A percentile compares a stretch with the other conserved stretches of the same genome.
Evolutionary conservation across 2,888 invertebrate genomes (phyloP).

Genomic region (Corythucha ciliata): DNA sequence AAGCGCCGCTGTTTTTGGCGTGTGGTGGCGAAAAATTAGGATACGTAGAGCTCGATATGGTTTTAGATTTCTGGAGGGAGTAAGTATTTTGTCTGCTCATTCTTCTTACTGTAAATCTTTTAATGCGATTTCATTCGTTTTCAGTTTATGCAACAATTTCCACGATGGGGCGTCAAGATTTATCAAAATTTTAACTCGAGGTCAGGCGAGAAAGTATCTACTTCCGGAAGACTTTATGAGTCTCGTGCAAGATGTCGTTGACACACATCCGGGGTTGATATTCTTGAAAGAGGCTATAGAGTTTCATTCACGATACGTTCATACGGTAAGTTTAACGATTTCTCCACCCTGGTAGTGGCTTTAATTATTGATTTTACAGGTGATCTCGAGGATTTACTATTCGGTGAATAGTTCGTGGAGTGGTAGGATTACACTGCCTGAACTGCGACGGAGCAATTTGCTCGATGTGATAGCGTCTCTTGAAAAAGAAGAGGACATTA

Average conservation of each 20-base stretch:
- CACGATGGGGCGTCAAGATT: constrained; percentile 86
- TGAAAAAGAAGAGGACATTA: constrained; percentile 95
- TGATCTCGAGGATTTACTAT: constrained; percentile 95
- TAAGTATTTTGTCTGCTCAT: constrained; percentile 46
- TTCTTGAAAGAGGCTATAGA: constrained; percentile 97
- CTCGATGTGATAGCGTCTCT: constrained; percentile 57
- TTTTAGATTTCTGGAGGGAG: constrained; percentile 89
- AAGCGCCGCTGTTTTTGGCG: constrained; percentile 85
- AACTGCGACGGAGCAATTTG: constrained; percentile 84
- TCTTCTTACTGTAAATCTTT: not conserved
- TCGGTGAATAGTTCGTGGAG: constrained; percentile 96
- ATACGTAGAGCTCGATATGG: constrained; percentile 69
- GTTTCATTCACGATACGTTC: constrained; percentile 97
- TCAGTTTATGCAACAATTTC: constrained; percentile 67
- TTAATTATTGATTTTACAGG: constrained; percentile 47
- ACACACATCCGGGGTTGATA: constrained; percentile 92
- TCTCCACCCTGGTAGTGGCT: not conserved
- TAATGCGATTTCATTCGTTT: constrained; percentile 35
- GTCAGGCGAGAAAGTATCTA: constrained; percentile 52
- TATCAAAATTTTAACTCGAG: constrained; percentile 71
- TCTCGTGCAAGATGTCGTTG: constrained; percentile 93
- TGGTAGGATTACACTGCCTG: constrained; percentile 77
- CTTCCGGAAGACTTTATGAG: constrained; percentile 89
- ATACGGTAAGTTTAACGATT: constrained; percentile 59
- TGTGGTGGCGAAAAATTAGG: constrained; percentile 65